Conservation (phyloP, 2,888 invertebrate genomes). For the Carabus problematicus region DNA sequence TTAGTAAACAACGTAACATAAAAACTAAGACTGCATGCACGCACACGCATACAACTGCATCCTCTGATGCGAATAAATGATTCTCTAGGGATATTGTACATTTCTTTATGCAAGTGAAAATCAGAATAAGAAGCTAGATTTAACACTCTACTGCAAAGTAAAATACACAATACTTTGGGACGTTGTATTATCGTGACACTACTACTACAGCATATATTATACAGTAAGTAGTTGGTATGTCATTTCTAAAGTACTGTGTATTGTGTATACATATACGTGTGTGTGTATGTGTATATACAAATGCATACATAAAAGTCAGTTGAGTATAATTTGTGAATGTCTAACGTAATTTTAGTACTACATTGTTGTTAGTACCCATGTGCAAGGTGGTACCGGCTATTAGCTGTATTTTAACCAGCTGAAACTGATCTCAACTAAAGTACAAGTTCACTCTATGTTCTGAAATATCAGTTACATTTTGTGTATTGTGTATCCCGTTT, state of each 20-base stretch:
- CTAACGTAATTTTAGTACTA: conserved; percentile 27
- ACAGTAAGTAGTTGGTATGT: no score
- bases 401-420: background rate
- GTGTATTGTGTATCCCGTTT: no score
- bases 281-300: conserved; percentile 12
- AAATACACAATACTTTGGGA: conserved; percentile 17
- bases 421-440: conserved; percentile 37
- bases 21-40: conserved; percentile 51
- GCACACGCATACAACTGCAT: conserved; percentile 16
- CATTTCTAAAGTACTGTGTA: no score
- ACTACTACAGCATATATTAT: no score
- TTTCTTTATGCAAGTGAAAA: conserved; percentile 25
- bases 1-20: conserved; percentile 58
- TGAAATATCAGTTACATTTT: no score
- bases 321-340: conserved; percentile 22
- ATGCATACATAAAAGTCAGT: background rate
- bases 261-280: background rate
- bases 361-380: conserved; percentile 21
- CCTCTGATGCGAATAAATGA: conserved; percentile 38
- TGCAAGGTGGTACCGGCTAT: conserved; percentile 20
- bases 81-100: conserved; percentile 35
- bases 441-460: conserved; percentile 16
- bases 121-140: no score
- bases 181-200: background rate
- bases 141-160: background rate